phyloP scores from a whole-genome alignment of 2,888 invertebrate genomes.

The Laspeyria flexula region DNA sequence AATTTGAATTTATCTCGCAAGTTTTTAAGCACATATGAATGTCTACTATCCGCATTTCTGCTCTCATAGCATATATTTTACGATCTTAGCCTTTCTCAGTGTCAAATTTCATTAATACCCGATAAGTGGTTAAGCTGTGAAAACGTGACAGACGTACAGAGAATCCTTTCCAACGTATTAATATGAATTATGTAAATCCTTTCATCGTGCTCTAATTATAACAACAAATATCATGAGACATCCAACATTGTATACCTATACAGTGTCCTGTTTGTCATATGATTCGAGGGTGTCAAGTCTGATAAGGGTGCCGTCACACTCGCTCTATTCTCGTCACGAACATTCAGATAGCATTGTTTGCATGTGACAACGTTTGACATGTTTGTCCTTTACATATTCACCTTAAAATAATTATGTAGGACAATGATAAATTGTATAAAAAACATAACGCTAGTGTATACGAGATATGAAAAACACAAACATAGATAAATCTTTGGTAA shows the following conservation, averaged over 20 bases:
- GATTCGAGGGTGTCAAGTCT: conserved; percentile 25
- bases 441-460: background rate
- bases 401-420: conserved; percentile 32
- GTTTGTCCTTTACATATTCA: conserved; percentile 38
- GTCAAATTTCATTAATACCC: too few species aligned
- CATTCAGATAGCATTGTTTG: conserved; percentile 41
- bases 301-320: conserved; percentile 51
- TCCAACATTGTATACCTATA: background rate
- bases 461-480: background rate
- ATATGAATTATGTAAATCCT: too few species aligned
- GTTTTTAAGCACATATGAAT: too few species aligned
- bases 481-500: background rate
- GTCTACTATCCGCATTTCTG: too few species aligned
- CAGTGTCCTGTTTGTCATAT: conserved; percentile 16
- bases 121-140: too few species aligned
- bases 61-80: too few species aligned
- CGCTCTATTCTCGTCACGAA: conserved; percentile 33
- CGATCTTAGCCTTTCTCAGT: too few species aligned
- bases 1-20: too few species aligned
- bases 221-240: background rate
- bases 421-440: conserved; percentile 21
- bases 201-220: background rate
- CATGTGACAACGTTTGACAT: conserved; percentile 33
- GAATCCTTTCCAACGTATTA: too few species aligned
- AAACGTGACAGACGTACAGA: too few species aligned